Base-by-base conservation (phyloP, 1,140 invertebrate genomes). In the Coptotermes formosanus region DNA sequence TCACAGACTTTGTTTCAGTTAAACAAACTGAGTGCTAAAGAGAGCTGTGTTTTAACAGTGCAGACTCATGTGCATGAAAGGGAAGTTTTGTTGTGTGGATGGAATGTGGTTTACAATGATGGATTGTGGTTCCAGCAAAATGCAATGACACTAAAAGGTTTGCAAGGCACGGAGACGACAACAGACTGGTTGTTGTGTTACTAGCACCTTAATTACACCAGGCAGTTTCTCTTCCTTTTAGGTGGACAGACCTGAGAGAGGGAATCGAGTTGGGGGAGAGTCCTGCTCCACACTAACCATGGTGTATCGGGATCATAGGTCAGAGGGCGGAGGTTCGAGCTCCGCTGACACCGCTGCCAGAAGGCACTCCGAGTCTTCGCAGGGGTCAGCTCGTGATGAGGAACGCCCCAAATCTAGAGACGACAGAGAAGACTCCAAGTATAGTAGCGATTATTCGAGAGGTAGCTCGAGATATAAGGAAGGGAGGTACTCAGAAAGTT, bases 131-230 rank as follows among this genome's bases (percentile, higher is more conserved):
- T 81, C 69, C 69, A 82, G 85, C 69, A 86, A 64, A 44, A 48
- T 81, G 43, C 38, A 69, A n/a, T 52, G 83, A 25, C 16, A 48
- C n/a, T 85, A 32, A 85, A 44, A 75, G 85, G 59, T 69, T 85
- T 43, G 59, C 8, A 2, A 30, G 23, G 59, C 9, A 19, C 32
- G 9, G 52, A 44, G 44, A 84, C 45, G 19, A 82, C 45, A 32
- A 44, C 69, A 69, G 55, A 52, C 25, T 55, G 86, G 44, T 86
- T n/a, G 59, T 32, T 64, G 32, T 43, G 32, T 48, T 85, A 25
- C 38, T 55, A 85, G 43, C 86, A 87, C 86, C 85, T 85, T 87
- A 87, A 87, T 87, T 87, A 87, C 86, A 87, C 86, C 86, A 85
- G 75, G 81, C 45, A 87, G 86, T 87, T 87, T 87, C 81, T 87